Base-by-base conservation (phyloP, 2,113 vertebrate genomes). In the Limanda limanda region DNA sequence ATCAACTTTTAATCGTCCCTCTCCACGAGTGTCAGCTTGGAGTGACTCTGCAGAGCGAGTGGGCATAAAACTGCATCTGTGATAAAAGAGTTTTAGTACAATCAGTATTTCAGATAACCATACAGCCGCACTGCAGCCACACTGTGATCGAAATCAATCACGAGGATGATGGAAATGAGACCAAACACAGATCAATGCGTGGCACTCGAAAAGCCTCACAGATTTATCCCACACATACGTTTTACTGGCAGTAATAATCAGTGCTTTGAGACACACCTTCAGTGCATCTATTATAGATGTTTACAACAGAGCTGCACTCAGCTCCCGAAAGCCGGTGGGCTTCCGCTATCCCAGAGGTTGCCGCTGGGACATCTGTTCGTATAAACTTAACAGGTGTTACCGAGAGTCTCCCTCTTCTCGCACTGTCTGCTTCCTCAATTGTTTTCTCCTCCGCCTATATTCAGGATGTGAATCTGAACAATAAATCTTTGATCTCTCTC, bases 351-450 rank as follows among this genome's bases (percentile, higher is more conserved):
- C 79, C 72, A 40, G 71, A 72, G 84, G 76, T 65, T 83, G 57
- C 60, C 55, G 56, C 2, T 15, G 65, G 66, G 87, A 84, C 87
- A 90, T 75, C 75, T 88, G 90, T 78, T 90, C 81, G 66, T 69
- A 70, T 81, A 78, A 88, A 84, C 71, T 54, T 68, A 83, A 81
- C 88, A 88, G 87, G 81, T 91, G 86, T 79, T 85, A n/a, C 45
- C 54, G 75, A 87, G 85, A 86, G 37, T 11, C 14, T 7, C 69
- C n/a, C 66, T 60, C 48, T 71, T 55, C 40, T 65, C 61, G 20
- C 47, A 17, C 60, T 51, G 47, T 54, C 71, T 76, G 4, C 3
- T 72, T 42, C 40, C 55, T 3, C 4, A 42, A 35, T 72, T 54
- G 24, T 74, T 81, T 79, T 65, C 55, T 37, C 21, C 42, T 51